Evolutionary conservation across 2,888 invertebrate species (phyloP), one percentile per base, ranked within the genome.

Genomic region (Cataglyphis cursor): DNA sequence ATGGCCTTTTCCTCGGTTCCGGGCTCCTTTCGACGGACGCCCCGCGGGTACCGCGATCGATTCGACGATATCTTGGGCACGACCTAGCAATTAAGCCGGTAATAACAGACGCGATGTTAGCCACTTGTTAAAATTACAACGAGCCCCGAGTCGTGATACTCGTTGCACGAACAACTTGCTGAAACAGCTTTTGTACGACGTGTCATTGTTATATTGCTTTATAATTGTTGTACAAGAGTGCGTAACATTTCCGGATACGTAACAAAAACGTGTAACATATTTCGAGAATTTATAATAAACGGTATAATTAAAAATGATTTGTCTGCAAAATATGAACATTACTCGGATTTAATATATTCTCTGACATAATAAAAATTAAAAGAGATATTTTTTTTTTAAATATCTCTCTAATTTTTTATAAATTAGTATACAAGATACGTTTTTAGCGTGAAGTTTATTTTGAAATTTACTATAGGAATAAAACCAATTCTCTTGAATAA

Each of bases 81-180:
- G 74, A 82, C 74, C 85, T 76, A 87, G 86, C 89, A 91, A 91
- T 92, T 92, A 92, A 92, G 90, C 85, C 84, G 86, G 92, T 90
- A 88, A 87, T 88, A 91, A 92, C 85, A 74, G 59, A 73, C 85
- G 62, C 62, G 74, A 80, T 74, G 68, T 83, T 87, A 87, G 88
- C 80, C 87, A 83, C 86, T 90, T 84, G 88, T 90, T 90, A 89
- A 81, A 18, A 54, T 75, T 68, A 68, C 64, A 78, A 78, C 65
- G 1, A 65, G 82, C 64, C 6, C 5, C 41, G 41, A 66, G 54
- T 78, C 78, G 31, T 44, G 68, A 59, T 78, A 68, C 44, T 65
- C 51, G 21, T 24, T 59, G 59, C 78, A 24, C 41, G 51, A 51
- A n/a, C 51, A 51, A 51, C 51, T 51, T 51, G 66, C 38, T 65